A percentile compares a stretch with the other conserved stretches of the same genome.
Evolutionary conservation across 2,888 invertebrate species (phyloP).

Genomic region (Exephanes ischioxanthus): DNA sequence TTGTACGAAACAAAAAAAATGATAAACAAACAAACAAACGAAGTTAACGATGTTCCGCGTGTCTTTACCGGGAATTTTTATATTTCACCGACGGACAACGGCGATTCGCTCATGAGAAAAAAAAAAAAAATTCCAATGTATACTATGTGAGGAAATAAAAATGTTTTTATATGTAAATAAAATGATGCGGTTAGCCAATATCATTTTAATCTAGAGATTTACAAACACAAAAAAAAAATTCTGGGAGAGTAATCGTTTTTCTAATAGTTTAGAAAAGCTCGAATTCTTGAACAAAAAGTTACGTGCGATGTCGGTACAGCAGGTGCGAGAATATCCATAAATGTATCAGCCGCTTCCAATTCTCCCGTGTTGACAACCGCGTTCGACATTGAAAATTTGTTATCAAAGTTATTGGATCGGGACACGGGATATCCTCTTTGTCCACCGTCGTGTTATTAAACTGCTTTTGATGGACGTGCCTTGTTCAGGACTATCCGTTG

Average conservation of each 20-base stretch:
- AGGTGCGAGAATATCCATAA: constrained; percentile 17
- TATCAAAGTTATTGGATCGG: constrained; percentile 58
- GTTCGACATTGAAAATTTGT: constrained; percentile 34
- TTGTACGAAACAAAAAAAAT: constrained; percentile 11
- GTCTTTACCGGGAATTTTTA: constrained; percentile 49
- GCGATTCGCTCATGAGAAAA: neutral
- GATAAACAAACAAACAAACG: constrained; percentile 23
- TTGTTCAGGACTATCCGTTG: constrained; percentile 59
- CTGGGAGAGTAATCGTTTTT: too few species aligned
- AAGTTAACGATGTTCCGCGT: constrained; percentile 25
- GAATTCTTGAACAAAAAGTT: neutral
- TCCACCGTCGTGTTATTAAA: constrained; percentile 52
- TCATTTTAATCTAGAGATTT: neutral
- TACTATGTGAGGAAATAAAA: constrained; percentile 48
- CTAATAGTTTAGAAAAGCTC: too few species aligned
- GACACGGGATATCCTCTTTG: constrained; percentile 32
- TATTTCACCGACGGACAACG: constrained; percentile 40
- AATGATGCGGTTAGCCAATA: neutral
- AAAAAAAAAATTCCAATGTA: constrained; percentile 44
- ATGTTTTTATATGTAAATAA: constrained; percentile 59
- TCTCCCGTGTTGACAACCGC: neutral
- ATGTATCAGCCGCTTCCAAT: constrained; percentile 26
- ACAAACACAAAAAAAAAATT: neutral
- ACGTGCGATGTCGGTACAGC: neutral
- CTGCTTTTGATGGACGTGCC: constrained; percentile 55